Conservation (phyloP, 92 coral and sea anemone genomes). For the Blastomussa wellsi region DNA sequence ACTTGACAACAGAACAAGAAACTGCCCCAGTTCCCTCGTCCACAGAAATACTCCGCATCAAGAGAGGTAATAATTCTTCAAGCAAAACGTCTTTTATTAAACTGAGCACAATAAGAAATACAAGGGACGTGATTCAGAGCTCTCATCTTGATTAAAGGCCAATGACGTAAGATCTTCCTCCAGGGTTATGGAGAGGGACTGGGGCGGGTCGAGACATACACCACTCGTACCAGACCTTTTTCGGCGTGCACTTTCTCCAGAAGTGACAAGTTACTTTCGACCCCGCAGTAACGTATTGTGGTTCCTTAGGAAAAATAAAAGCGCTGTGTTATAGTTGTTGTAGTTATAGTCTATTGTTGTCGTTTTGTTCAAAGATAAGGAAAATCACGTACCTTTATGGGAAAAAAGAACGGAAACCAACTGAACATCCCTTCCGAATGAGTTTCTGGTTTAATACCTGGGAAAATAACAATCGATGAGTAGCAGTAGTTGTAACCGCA, state of each 20-base stretch:
- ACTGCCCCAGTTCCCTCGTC: background rate
- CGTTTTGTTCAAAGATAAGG: background rate
- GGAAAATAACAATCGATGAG: background rate
- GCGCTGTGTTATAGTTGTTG: too few species aligned
- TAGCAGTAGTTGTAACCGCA: background rate
- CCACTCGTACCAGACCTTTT: slow-evolving; percentile 99
- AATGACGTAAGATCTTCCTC: slow-evolving; percentile 90
- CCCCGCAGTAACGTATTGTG: slow-evolving; percentile 78
- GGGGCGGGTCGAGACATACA: slow-evolving; percentile 93
- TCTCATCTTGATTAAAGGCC: slow-evolving; percentile 59
- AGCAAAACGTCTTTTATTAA: background rate
- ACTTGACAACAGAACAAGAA: background rate
- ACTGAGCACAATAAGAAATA: background rate
- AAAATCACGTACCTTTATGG: slow-evolving; percentile 75
- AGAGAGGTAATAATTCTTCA: background rate
- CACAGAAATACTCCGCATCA: background rate
- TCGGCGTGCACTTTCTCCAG: slow-evolving; percentile 90
- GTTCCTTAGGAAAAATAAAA: slow-evolving; percentile 58
- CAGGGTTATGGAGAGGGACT: slow-evolving; percentile 91
- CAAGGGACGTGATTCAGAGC: background rate
- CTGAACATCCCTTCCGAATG: slow-evolving; percentile 99
- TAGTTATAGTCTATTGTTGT: background rate
- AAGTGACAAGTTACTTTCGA: slow-evolving; percentile 75
- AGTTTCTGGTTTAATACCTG: slow-evolving; percentile 96
- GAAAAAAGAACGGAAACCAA: slow-evolving; percentile 97